phyloP scores from a whole-genome alignment of 2,113 vertebrate genomes.

The Pholis gunnellus region DNA sequence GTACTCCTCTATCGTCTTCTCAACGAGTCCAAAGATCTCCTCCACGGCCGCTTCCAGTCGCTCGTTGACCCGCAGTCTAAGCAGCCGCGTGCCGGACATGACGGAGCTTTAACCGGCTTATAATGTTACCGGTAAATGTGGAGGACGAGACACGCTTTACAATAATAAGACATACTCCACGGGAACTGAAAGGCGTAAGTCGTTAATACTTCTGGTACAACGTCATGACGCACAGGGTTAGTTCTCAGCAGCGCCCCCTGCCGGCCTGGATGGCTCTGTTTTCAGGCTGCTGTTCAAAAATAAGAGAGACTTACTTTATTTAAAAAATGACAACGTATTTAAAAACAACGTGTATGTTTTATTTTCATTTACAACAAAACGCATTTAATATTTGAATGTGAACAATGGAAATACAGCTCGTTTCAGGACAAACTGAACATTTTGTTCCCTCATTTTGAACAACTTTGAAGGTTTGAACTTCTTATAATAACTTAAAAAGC shows the following conservation, averaged over 20 bases:
- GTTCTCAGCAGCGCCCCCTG: background rate
- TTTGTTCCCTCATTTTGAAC: no score
- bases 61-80: constrained; percentile 18
- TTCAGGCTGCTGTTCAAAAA: background rate
- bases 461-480: no score
- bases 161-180: no score
- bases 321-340: background rate
- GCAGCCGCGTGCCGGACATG: constrained; percentile 1
- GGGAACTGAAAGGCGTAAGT: background rate
- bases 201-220: background rate
- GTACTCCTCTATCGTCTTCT: constrained; percentile 24
- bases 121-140: background rate
- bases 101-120: background rate
- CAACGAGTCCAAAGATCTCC: constrained; percentile 23
- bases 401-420: no score
- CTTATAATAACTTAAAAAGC: no score
- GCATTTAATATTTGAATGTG: no score
- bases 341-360: background rate
- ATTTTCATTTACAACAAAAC: no score
- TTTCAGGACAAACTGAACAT: no score
- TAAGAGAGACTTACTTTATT: no score
- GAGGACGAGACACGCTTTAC: background rate
- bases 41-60: background rate
- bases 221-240: background rate
- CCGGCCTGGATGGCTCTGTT: background rate